A percentile compares a stretch with the other conserved stretches of the same genome.
phyloP scores from a whole-genome alignment of 1,140 invertebrate genomes.

The Heliothis subflexa region DNA sequence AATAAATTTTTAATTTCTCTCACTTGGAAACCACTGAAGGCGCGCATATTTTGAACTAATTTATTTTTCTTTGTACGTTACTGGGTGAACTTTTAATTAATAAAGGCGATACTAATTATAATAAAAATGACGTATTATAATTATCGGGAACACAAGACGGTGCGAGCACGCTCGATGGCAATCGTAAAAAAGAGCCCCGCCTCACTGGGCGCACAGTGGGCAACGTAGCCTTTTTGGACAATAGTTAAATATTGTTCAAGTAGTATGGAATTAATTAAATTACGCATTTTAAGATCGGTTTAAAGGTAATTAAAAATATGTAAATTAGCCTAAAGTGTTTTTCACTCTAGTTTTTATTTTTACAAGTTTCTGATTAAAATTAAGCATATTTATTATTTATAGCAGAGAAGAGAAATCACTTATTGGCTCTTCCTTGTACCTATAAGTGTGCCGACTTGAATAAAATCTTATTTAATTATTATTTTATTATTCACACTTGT shows the following conservation, averaged over 20 bases:
- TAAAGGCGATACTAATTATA: conserved; percentile 50
- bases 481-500: too few species aligned
- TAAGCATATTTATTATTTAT: too few species aligned
- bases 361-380: too few species aligned
- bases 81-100: conserved; percentile 47
- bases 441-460: too few species aligned
- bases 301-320: background rate
- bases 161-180: conserved; percentile 63
- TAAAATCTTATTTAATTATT: too few species aligned
- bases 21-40: background rate
- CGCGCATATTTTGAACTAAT: conserved; percentile 22
- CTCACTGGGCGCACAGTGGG: conserved; percentile 29
- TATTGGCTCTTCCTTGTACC: too few species aligned
- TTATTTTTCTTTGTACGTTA: conserved; percentile 22
- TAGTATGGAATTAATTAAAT: too few species aligned
- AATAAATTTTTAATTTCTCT: background rate
- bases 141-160: conserved; percentile 35
- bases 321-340: too few species aligned
- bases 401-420: too few species aligned
- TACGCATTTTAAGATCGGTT: background rate
- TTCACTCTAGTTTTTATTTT: too few species aligned
- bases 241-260: too few species aligned
- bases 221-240: background rate
- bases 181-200: conserved; percentile 68
- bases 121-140: conserved; percentile 52